Percentiles rank a stretch among this genome's conserved stretches.
Conservation (phyloP, 1,140 invertebrate species). For the Centruroides vittatus region DNA sequence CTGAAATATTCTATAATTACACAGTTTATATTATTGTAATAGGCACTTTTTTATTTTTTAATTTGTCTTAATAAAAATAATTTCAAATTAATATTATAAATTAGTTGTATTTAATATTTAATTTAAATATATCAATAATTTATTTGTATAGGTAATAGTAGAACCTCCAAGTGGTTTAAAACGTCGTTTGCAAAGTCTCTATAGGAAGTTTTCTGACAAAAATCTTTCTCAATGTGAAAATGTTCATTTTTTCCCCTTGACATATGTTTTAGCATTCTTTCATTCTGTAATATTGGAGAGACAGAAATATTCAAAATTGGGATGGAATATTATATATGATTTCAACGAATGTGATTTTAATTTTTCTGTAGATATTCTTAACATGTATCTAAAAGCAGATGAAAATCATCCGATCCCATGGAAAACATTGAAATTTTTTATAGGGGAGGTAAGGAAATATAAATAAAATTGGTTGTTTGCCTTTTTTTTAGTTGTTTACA, state of each 20-base stretch:
- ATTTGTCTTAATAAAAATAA: no score
- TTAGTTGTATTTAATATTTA: no score
- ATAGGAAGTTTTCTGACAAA: slow-evolving; percentile 58
- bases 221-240: slow-evolving; percentile 55
- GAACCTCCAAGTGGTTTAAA: slow-evolving; percentile 81
- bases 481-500: no score
- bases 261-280: slow-evolving; percentile 78
- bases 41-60: no score
- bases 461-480: no score
- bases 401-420: slow-evolving; percentile 52
- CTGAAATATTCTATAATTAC: no score
- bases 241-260: slow-evolving; percentile 51
- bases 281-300: slow-evolving; percentile 78
- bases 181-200: slow-evolving; percentile 73
- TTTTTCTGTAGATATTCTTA: slow-evolving; percentile 65
- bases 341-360: slow-evolving; percentile 85
- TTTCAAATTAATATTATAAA: no score
- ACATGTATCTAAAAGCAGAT: slow-evolving; percentile 49
- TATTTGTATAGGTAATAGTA: slow-evolving; percentile 50
- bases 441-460: slow-evolving; percentile 52
- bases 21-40: no score
- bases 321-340: slow-evolving; percentile 85
- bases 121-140: no score
- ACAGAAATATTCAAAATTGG: slow-evolving; percentile 80
- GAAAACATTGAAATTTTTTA: slow-evolving; percentile 77